These are phyloP conservation scores for Pemphredon lugubris DNA, from an alignment of 2,888 invertebrate species.

Conservation along the genomic window DNA sequence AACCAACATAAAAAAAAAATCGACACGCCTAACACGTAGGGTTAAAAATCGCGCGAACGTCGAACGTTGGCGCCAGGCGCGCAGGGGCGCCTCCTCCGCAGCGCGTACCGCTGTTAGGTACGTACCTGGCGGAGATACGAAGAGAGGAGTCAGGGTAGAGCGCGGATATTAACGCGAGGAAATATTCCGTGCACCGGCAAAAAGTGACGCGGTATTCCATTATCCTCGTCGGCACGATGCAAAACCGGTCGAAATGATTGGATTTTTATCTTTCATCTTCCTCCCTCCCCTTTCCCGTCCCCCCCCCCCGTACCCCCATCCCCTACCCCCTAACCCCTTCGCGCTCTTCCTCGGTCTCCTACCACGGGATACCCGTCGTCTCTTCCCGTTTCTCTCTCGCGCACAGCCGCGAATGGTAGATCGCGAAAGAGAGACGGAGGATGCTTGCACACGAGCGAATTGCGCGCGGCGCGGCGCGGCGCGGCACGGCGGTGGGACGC, in stretches of 20 bases:
- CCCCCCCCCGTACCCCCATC: conserved; percentile 35
- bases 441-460: conserved; percentile 23
- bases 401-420: conserved; percentile 19
- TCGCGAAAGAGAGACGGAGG: conserved; percentile 28
- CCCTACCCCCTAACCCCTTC: conserved; percentile 24
- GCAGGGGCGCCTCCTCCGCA: conserved; percentile 5
- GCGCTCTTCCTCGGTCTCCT: conserved; percentile 28
- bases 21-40: too few species aligned
- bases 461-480: too few species aligned
- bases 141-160: conserved; percentile 45
- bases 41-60: too few species aligned
- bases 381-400: conserved; percentile 29
- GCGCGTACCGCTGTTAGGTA: conserved; percentile 36
- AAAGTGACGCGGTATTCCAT: conserved; percentile 77
- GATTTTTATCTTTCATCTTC: conserved; percentile 74
- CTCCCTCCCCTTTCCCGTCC: conserved; percentile 33
- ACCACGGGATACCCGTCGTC: conserved; percentile 23
- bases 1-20: too few species aligned
- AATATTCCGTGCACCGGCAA: conserved; percentile 75
- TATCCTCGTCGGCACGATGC: conserved; percentile 75
- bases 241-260: conserved; percentile 79
- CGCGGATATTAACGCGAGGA: conserved; percentile 74
- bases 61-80: not conserved
- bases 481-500: too few species aligned
- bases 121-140: conserved; percentile 57